Conservation (phyloP, 2,888 invertebrate genomes). For the Bhutanitis thaidina region DNA sequence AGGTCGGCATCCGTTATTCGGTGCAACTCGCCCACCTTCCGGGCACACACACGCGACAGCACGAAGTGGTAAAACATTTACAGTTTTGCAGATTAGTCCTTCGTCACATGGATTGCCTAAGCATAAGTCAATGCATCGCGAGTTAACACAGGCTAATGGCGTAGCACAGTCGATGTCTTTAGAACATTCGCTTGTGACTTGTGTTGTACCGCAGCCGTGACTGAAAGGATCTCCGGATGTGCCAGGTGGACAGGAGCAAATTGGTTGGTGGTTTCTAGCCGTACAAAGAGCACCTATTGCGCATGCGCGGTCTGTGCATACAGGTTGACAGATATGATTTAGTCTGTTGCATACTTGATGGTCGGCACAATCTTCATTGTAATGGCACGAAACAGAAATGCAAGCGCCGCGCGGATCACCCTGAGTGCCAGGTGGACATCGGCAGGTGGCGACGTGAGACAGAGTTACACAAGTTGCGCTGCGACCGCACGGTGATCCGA, state of each 20-base stretch:
- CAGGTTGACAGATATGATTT: slow-evolving; percentile 90
- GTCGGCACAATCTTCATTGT: slow-evolving; percentile 93
- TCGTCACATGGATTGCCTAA: slow-evolving; percentile 85
- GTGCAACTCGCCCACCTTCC: slow-evolving; percentile 87
- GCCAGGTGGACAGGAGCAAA: slow-evolving; percentile 87
- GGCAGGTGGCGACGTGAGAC: slow-evolving; percentile 89
- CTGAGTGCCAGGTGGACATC: slow-evolving; percentile 91
- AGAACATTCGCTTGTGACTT: slow-evolving; percentile 81
- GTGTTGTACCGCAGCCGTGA: slow-evolving; percentile 61
- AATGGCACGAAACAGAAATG: slow-evolving; percentile 90
- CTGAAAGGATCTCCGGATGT: slow-evolving; percentile 89
- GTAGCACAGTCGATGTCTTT: slow-evolving; percentile 88
- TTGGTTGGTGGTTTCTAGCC: slow-evolving; percentile 87
- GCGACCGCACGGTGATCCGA: slow-evolving; percentile 86
- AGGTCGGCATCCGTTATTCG: slow-evolving; percentile 84
- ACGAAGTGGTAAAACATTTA: slow-evolving; percentile 88
- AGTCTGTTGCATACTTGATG: slow-evolving; percentile 91
- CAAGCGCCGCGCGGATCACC: slow-evolving; percentile 91
- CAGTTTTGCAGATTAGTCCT: slow-evolving; percentile 88
- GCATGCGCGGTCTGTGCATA: slow-evolving; percentile 90
- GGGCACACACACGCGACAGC: slow-evolving; percentile 94
- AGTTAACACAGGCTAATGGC: slow-evolving; percentile 87
- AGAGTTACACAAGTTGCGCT: slow-evolving; percentile 88
- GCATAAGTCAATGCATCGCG: slow-evolving; percentile 89
- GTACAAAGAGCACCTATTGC: slow-evolving; percentile 88